A percentile compares a stretch with the other conserved stretches of the same genome.
Conservation (phyloP, 2,797 vertebrate genomes). For the Thunnus albacares region DNA sequence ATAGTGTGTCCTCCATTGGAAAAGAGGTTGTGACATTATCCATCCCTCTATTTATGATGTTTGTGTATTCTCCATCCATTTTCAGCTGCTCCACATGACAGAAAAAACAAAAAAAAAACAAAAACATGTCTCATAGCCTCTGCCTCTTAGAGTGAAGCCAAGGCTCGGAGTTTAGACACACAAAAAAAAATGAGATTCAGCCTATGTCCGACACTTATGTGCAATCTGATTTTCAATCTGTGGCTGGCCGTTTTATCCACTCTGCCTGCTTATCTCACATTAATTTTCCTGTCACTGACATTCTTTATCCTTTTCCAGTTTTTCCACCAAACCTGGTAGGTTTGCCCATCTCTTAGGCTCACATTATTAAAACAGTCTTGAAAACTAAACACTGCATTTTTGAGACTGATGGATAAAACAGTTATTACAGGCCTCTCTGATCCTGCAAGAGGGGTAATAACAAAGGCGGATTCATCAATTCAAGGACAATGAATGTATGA, state of each 20-base stretch:
- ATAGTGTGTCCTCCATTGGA: conserved; percentile 10
- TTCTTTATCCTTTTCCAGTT: conserved; percentile 66
- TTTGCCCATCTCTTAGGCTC: conserved; percentile 62
- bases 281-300: conserved; percentile 41
- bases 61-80: not conserved
- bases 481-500: conserved; percentile 55
- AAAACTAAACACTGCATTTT: conserved; percentile 74
- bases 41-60: conserved; percentile 11
- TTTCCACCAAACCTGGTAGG: conserved; percentile 44
- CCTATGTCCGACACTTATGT: conserved; percentile 51
- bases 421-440: conserved; percentile 77
- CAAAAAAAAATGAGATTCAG: conserved; percentile 66
- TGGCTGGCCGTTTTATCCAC: conserved; percentile 27
- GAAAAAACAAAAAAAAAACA: too few species aligned
- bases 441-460: conserved; percentile 81
- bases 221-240: conserved; percentile 56
- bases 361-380: conserved; percentile 64
- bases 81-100: not conserved
- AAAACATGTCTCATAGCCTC: conserved; percentile 13
- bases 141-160: conserved; percentile 25
- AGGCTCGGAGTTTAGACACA: conserved; percentile 42
- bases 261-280: conserved; percentile 38
- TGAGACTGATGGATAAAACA: conserved; percentile 70
- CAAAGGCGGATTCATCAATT: conserved; percentile 68
- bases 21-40: conserved; percentile 20